Evolutionary conservation across 2,888 invertebrate species (phyloP).

Genomic region (Zygaena filipendulae): DNA sequence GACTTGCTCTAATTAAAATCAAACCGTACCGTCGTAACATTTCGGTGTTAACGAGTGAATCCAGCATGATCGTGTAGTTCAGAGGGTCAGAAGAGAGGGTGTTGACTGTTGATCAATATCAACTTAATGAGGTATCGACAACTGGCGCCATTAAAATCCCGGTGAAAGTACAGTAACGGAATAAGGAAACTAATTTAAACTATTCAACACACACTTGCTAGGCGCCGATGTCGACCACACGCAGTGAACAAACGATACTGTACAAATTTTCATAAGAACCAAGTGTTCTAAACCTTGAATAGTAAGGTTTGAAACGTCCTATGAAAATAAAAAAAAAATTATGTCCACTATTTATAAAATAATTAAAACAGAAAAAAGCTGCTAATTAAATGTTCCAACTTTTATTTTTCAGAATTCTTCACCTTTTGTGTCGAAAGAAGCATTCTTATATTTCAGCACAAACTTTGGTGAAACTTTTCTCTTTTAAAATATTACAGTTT

Average conservation of each 20-base stretch:
- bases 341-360: background rate
- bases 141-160: conserved; percentile 43
- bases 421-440: too few species aligned
- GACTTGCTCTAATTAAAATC: too few species aligned
- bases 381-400: too few species aligned
- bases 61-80: conserved; percentile 4
- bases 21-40: too few species aligned
- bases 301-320: too few species aligned
- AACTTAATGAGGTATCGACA: conserved; percentile 42
- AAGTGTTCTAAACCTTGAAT: conserved; percentile 3
- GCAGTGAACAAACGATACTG: conserved; percentile 17
- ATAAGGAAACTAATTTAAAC: conserved; percentile 46
- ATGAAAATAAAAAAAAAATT: too few species aligned
- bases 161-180: conserved; percentile 31
- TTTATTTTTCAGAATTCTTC: too few species aligned
- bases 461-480: too few species aligned
- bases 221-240: conserved; percentile 26
- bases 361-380: background rate
- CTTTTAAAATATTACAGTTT: too few species aligned
- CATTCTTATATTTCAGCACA: too few species aligned
- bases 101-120: conserved; percentile 45
- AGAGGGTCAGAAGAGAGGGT: too few species aligned
- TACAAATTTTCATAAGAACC: conserved; percentile 10
- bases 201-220: conserved; percentile 27
- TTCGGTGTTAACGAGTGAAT: conserved; percentile 3